phyloP scores from a whole-genome alignment of 2,888 invertebrate genomes.

The Allacma fusca region DNA sequence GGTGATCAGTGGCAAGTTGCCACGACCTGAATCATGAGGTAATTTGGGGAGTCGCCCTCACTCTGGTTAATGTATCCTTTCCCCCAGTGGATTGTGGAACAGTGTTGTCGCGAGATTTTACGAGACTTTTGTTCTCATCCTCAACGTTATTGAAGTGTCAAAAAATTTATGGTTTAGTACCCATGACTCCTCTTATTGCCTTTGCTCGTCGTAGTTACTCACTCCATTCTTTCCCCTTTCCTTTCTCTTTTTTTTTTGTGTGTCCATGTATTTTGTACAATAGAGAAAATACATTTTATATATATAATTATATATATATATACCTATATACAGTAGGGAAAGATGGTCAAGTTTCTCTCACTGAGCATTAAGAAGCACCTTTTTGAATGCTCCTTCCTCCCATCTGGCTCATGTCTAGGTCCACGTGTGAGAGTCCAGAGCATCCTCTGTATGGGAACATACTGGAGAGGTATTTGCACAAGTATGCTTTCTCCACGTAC shows the following conservation, averaged over 20 bases:
- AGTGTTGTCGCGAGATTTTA: constrained; percentile 49
- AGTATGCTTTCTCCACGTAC: not conserved
- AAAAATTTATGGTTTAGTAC: constrained; percentile 57
- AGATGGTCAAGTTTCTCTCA: too few relatives aligned
- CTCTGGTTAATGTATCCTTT: constrained; percentile 47
- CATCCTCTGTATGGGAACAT: not conserved
- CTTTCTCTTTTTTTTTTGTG: not conserved
- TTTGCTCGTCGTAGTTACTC: not conserved
- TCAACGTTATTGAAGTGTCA: constrained; percentile 60
- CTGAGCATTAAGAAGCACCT: too few relatives aligned
- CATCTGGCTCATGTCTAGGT: too few relatives aligned
- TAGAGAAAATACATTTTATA: too few relatives aligned
- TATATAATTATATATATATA: too few relatives aligned
- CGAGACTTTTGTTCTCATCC: constrained; percentile 49
- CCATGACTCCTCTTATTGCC: not conserved
- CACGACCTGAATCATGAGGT: constrained; percentile 61
- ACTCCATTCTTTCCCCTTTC: not conserved
- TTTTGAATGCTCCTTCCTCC: too few relatives aligned
- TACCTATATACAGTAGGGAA: not conserved
- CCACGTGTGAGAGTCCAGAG: too few relatives aligned
- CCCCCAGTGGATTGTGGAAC: not conserved
- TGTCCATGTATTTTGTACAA: not conserved
- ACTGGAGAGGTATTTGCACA: not conserved
- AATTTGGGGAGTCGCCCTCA: constrained; percentile 55
- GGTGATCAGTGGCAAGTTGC: constrained; percentile 61